Evolutionary conservation across 2,113 vertebrate genomes (phyloP), one percentile per base, ranked within the genome.

Genomic region (Bujurquina vittata): DNA sequence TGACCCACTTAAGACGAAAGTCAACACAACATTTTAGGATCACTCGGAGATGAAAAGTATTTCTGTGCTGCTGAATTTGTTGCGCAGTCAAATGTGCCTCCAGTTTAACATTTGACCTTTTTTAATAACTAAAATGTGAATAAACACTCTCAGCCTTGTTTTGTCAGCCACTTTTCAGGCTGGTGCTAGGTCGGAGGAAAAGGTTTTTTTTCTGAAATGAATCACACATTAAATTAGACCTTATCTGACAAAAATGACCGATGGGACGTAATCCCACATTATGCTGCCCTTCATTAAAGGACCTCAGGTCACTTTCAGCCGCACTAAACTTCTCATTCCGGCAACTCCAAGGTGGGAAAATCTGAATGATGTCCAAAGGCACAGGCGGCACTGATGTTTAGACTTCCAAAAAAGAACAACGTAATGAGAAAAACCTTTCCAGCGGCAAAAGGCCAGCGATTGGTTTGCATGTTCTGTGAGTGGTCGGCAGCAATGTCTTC

Each of bases 211-310:
- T 20, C 18, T 60, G 46, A 62, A 77, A 52, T 79, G 62, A 81
- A 61, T 49, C 7, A 26, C 15, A 31, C 9, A 15, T 10, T 2
- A 29, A 69, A 84, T 83, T 77, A 63, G 26, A n/a, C 77, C 22
- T 33, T 15, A 5, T 65, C 57, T 67, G 84, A 78, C 84, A 80
- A 46, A 72, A 74, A 20, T 86, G 88, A 89, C 84, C 80, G 87
- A 86, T 89, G 80, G 78, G 26, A 61, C 6, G 29, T 75, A 69
- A 89, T 87, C 84, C 83, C 75, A 79, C 29, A 77, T 76, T 72
- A 55, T 58, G 74, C 12, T 18, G 31, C 54, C 33, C 29, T 73
- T 78, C 79, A 74, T 79, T 55, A 73, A 79, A 90, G 85, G 79
- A 86, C 87, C 26, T 43, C 23, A 20, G 87, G 83, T 84, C 78